phyloP scores from a whole-genome alignment of 1,140 invertebrate genomes.

The Gyrodactylus bullatarudis region DNA sequence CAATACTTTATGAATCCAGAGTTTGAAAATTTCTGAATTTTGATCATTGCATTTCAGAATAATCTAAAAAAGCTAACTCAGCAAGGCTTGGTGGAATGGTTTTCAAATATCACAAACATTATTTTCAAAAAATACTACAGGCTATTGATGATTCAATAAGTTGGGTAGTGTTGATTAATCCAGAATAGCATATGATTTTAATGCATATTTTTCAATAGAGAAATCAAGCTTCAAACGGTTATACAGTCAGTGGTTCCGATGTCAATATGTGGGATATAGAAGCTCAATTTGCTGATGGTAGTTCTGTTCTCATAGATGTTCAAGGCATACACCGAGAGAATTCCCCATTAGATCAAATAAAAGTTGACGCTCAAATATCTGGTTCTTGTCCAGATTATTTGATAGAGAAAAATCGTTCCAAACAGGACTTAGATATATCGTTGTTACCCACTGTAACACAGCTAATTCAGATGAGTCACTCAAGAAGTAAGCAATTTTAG shows the following conservation, averaged over 20 bases:
- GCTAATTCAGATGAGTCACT: neutral
- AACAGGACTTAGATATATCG: neutral
- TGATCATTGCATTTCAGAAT: too few relatives aligned
- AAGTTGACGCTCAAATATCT: neutral
- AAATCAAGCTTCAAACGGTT: neutral
- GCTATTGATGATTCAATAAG: too few relatives aligned
- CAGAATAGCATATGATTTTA: too few relatives aligned
- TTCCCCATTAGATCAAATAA: neutral
- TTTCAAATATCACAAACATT: too few relatives aligned
- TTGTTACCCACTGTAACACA: neutral
- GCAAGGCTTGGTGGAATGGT: too few relatives aligned
- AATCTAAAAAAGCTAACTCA: too few relatives aligned
- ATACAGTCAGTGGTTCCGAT: neutral
- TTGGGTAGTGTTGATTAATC: too few relatives aligned
- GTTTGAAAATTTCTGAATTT: too few relatives aligned
- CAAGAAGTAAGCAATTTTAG: neutral
- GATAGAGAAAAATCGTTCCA: too few relatives aligned
- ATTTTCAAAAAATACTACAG: too few relatives aligned
- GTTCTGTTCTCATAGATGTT: neutral
- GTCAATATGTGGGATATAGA: neutral
- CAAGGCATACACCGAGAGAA: neutral
- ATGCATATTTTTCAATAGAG: neutral
- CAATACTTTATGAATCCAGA: too few relatives aligned
- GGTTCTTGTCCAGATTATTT: neutral
- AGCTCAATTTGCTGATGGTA: neutral